phyloP scores from a whole-genome alignment of 2,888 invertebrate genomes.

The Cyrtodaria siliqua region DNA sequence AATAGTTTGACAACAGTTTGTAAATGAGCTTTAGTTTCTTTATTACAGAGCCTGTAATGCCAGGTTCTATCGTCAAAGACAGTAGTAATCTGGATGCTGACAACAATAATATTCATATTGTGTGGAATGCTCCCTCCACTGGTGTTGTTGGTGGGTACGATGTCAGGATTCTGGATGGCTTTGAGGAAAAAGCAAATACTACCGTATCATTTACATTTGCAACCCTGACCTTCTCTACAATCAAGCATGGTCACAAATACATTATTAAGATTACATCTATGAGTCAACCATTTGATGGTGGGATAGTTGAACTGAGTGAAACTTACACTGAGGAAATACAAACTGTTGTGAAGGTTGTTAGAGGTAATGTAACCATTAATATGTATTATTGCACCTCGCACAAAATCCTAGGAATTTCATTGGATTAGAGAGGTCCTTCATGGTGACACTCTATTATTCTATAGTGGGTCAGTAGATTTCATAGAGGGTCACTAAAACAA shows the following conservation, averaged over 20 bases:
- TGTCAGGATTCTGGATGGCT: slow-evolving; percentile 3
- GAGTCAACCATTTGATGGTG: slow-evolving; percentile 22
- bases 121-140: background rate
- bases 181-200: background rate
- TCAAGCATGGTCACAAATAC: slow-evolving; percentile 36
- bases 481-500: too few species aligned
- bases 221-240: background rate
- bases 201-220: background rate
- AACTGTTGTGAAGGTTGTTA: slow-evolving; percentile 34
- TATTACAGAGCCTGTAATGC: too few species aligned
- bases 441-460: too few species aligned
- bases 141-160: slow-evolving; percentile 16
- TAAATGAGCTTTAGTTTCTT: too few species aligned
- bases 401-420: too few species aligned
- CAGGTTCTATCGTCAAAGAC: too few species aligned
- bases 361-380: slow-evolving; percentile 22
- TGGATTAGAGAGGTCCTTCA: too few species aligned
- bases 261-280: slow-evolving; percentile 15
- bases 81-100: slow-evolving; percentile 18
- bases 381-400: too few species aligned
- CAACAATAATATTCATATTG: background rate
- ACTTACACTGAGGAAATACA: slow-evolving; percentile 26
- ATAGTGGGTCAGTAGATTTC: too few species aligned
- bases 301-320: slow-evolving; percentile 10
- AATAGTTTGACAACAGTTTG: too few species aligned